phyloP scores from a whole-genome alignment of 2,888 invertebrate species.

The Hesperia comma region DNA sequence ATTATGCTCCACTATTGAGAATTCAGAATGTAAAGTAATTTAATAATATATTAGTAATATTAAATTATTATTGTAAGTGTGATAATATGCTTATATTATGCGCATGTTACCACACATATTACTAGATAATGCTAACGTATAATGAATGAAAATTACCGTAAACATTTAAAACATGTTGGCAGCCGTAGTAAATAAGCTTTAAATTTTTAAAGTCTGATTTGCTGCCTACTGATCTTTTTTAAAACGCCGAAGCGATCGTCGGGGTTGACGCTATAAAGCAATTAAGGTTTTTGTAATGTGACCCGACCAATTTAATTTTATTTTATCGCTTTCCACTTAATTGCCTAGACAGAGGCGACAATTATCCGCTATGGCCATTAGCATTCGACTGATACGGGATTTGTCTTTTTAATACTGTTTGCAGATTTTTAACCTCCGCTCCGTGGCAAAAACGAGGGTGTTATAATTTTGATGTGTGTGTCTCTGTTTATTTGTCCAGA shows the following conservation, averaged over 20 bases:
- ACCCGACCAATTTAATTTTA: slow-evolving; percentile 10
- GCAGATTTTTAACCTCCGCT: slow-evolving; percentile 1
- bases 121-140: too few relatives aligned
- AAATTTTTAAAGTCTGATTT: background rate
- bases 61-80: too few relatives aligned
- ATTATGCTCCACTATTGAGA: too few relatives aligned
- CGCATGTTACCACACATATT: too few relatives aligned
- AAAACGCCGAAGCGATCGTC: background rate
- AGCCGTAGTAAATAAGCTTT: background rate
- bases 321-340: slow-evolving; percentile 14
- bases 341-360: slow-evolving; percentile 9
- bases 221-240: background rate
- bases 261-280: background rate
- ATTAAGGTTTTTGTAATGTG: slow-evolving; percentile 4
- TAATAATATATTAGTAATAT: too few relatives aligned
- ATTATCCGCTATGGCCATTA: slow-evolving; percentile 4
- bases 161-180: too few relatives aligned
- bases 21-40: too few relatives aligned
- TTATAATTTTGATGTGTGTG: too few relatives aligned
- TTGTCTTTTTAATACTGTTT: background rate
- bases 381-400: background rate
- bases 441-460: too few relatives aligned
- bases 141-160: too few relatives aligned
- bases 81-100: too few relatives aligned
- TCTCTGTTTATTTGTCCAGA: too few relatives aligned